A percentile compares a stretch with the other conserved stretches of the same genome.
Conservation (phyloP, 2,888 invertebrate species). For the Nematopogon swammerdamellus region DNA sequence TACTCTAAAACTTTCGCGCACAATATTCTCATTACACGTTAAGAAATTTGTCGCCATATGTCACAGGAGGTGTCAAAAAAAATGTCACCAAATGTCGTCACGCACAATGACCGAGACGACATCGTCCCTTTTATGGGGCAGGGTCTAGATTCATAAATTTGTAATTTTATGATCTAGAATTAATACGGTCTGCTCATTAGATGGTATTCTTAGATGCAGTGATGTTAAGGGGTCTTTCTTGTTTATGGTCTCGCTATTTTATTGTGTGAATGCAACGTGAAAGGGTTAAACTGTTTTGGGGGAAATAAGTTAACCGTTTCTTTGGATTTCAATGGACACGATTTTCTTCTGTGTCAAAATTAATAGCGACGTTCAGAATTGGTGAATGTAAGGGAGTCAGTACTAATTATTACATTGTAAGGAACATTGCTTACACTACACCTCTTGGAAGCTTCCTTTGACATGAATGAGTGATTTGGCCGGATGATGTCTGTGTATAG, state of each 20-base stretch:
- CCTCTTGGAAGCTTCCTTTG: no score
- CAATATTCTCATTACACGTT: slow-evolving; percentile 17
- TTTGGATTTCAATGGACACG: neutral
- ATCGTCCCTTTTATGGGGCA: slow-evolving; percentile 47
- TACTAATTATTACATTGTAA: no score
- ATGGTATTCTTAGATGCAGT: slow-evolving; percentile 35
- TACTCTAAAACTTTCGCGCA: neutral
- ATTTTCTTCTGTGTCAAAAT: no score
- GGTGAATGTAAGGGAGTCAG: no score
- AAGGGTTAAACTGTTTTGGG: neutral
- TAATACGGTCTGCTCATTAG: slow-evolving; percentile 49
- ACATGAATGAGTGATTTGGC: no score
- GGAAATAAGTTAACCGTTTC: neutral
- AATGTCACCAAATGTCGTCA: slow-evolving; percentile 16
- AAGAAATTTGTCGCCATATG: slow-evolving; percentile 38
- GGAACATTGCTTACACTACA: no score
- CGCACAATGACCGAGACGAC: slow-evolving; percentile 24
- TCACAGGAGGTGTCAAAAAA: slow-evolving; percentile 42
- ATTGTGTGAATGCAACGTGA: neutral
- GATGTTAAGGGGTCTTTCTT: slow-evolving; percentile 32
- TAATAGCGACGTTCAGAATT: no score
- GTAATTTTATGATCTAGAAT: slow-evolving; percentile 50
- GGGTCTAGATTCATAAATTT: slow-evolving; percentile 38
- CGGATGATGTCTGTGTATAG: no score
- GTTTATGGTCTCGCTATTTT: slow-evolving; percentile 9